These are phyloP conservation scores for Euura saliciscinereae DNA, from an alignment of 1,140 invertebrate species.

Conservation along the genomic window DNA sequence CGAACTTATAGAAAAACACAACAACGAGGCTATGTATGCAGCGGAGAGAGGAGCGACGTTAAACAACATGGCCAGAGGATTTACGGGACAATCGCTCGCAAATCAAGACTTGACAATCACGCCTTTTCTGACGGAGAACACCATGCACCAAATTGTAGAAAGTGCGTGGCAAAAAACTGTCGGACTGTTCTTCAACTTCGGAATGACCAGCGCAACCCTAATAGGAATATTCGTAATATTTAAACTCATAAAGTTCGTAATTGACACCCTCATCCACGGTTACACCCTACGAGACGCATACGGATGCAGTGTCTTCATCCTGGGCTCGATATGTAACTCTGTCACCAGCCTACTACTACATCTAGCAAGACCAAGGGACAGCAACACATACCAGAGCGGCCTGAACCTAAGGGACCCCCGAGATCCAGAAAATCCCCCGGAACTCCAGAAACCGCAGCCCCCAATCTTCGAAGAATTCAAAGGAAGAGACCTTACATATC, in stretches of 20 bases:
- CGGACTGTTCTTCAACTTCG: neutral
- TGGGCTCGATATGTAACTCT: constrained; percentile 20
- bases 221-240: constrained; percentile 11
- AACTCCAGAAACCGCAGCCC: too few species aligned
- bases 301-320: constrained; percentile 20
- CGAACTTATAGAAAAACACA: neutral
- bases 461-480: too few species aligned
- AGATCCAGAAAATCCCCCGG: too few species aligned
- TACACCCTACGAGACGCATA: constrained; percentile 17
- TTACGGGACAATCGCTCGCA: neutral
- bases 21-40: constrained; percentile 8
- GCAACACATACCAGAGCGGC: too few species aligned
- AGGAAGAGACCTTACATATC: neutral
- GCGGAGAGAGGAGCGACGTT: constrained; percentile 13
- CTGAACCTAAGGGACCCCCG: too few species aligned
- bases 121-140: neutral
- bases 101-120: neutral
- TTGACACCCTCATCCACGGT: constrained; percentile 18
- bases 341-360: constrained; percentile 16
- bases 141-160: neutral
- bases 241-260: constrained; percentile 6
- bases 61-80: neutral
- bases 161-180: neutral
- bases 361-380: constrained; percentile 1
- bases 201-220: neutral